These are phyloP conservation scores for Synergus umbraculus DNA, from an alignment of 2,888 invertebrate species.

Conservation along the genomic window DNA sequence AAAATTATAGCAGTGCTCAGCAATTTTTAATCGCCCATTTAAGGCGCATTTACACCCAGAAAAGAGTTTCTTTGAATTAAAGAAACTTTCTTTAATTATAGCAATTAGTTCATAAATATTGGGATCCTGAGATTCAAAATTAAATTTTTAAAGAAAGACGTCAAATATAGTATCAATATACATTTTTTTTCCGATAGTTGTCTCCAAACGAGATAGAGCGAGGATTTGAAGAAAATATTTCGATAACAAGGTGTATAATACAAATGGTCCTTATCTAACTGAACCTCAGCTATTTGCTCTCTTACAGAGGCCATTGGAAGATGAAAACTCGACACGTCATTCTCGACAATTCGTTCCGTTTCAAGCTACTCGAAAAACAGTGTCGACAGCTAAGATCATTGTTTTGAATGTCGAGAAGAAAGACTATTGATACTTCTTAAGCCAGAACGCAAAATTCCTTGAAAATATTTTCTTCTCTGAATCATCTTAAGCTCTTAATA, in stretches of 20 bases:
- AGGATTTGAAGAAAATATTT: background rate
- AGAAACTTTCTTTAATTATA: no score
- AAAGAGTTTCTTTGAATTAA: no score
- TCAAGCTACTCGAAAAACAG: conserved; percentile 21
- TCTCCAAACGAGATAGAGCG: background rate
- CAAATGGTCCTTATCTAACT: background rate
- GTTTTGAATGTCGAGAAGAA: conserved; percentile 25
- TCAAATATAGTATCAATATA: background rate
- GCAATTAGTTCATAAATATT: no score
- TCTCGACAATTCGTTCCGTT: conserved; percentile 23
- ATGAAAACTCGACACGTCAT: conserved; percentile 35
- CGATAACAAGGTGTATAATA: background rate
- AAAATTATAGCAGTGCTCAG: background rate
- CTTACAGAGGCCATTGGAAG: background rate
- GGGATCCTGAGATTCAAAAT: no score
- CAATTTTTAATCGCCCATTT: background rate
- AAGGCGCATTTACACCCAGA: background rate
- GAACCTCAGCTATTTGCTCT: background rate
- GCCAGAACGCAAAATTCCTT: conserved; percentile 13
- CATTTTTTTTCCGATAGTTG: background rate
- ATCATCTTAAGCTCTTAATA: background rate
- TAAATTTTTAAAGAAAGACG: no score
- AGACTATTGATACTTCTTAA: conserved; percentile 22
- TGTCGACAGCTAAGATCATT: conserved; percentile 8
- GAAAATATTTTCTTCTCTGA: conserved; percentile 25